Conservation (phyloP, 2,888 invertebrate genomes). For the Phlogophora meticulosa region DNA sequence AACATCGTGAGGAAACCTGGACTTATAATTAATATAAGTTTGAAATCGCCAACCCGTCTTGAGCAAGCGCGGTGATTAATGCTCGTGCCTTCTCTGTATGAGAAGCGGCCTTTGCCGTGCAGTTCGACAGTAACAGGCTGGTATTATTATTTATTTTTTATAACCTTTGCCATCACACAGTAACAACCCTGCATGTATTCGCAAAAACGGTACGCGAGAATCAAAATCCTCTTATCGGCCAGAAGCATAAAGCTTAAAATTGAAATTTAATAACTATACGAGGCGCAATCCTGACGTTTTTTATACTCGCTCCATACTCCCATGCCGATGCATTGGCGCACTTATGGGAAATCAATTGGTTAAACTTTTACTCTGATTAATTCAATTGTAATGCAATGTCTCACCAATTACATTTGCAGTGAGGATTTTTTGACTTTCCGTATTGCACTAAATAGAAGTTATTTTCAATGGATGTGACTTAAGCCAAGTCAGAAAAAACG, state of each 20-base stretch:
- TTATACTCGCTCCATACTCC: constrained; percentile 44
- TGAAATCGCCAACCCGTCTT: no score
- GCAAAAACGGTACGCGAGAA: constrained; percentile 74
- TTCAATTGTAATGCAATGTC: constrained; percentile 5
- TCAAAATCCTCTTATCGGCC: constrained; percentile 85
- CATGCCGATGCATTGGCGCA: constrained; percentile 24
- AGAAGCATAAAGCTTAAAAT: constrained; percentile 84
- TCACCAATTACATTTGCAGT: no score
- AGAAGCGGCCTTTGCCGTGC: no score
- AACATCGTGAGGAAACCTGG: no score
- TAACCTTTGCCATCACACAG: constrained; percentile 13
- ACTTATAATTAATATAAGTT: no score
- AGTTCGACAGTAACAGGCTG: no score
- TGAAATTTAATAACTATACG: constrained; percentile 81
- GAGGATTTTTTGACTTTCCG: not conserved
- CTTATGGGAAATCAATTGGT: constrained; percentile 48
- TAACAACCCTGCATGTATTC: constrained; percentile 69
- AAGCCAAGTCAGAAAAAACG: no score
- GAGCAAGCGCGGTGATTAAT: no score
- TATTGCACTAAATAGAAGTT: not conserved
- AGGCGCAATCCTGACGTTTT: constrained; percentile 56
- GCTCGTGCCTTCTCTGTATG: no score
- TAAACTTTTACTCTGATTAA: constrained; percentile 9
- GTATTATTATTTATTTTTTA: no score
- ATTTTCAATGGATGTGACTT: not conserved